Evolutionary conservation across 2,797 vertebrate genomes (phyloP), one percentile per base, ranked within the genome.

Genomic region (Botia almorhae): DNA sequence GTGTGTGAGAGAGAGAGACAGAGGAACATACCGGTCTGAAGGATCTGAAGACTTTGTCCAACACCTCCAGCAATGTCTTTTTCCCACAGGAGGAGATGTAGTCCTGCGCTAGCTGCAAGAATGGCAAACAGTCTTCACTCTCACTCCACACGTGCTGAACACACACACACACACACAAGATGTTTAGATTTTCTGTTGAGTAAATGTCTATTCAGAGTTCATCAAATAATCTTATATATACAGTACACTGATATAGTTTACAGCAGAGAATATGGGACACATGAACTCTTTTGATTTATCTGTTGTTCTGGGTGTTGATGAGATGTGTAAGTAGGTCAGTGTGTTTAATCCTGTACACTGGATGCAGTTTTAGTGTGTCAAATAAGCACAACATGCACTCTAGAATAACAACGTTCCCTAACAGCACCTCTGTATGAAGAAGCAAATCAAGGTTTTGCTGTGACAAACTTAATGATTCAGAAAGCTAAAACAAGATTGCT

Each of bases 21-120:
- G 51, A 33, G 11, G 69, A 65, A 92, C 97, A 95, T 94, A 99
- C 98, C 58, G 97, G 97, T 93, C 97, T 95, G 93, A 98, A 99
- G 84, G 97, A 98, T 86, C 96, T 97, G 94, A 99, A 97, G 94
- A 99, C 97, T 92, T 97, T 98, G 91, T 98, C 96, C 91, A 99
- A 81, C 89, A 99, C 95, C 94, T 99, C 97, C 76, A 96, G 93
- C 84, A 99, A 95, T 0, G 96, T 99, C 93, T 99, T 99, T 92
- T 98, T 98, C 89, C 98, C 98, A 10, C 98, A 99, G 85, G 97
- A 98, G 51, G 97, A 99, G 91, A 99, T 98, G 92, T 99, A 99
- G 87, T 99, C 97, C 91, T 99, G 98, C 1, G 97, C 97, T 0
- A 98, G 90, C 91, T 99, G 98, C 82, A 99, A 92, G 87, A 98